Base-by-base conservation (phyloP, 1,140 invertebrate genomes). In the Caenorhabditis briggsae region DNA sequence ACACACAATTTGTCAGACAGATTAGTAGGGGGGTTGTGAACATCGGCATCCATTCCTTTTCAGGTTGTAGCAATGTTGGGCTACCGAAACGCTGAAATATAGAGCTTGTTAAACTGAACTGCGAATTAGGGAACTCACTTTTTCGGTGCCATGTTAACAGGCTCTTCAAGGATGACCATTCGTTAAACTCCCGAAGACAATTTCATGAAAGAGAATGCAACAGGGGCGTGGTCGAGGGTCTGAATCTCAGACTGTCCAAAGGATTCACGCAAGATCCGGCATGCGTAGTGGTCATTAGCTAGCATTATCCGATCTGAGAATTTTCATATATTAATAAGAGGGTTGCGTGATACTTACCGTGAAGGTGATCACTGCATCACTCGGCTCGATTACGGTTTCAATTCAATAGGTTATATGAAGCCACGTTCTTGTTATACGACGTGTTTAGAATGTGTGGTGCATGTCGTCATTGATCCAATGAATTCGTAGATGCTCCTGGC, bases 361-460 rank as follows among this genome's bases (percentile, higher is more conserved):
- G 11, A 8, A 50, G 43, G 70, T 78, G 70, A 78, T 78, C 65
- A 65, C 65, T 70, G 70, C 70, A 23, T 78, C 70, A 78, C 70
- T 78, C 70, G 70, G 70, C 46, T 78, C 46, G 46, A 43, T 78
- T 78, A 78, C 70, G 70, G 70, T 78, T 53, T 48, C 20, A 20
- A 53, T n/a, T 20, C 20, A 5, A 43, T 53, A 78, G 20, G 9
- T 16, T 11, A 46, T 33, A 18, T 70, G 46, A 78, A 78, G 70
- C 70, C 43, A 50, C 70, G 70, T 18, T 0, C 46, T 8, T 7
- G 23, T 11, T 20, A 12, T 12, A 23, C 16, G 70, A 48, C 46
- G 70, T 78, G 70, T 50, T 11, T 48, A 5, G 20, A 41, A 78
- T 11, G 33, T 33, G 33, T 33, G 33, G 33, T 33, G 70, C 20